Conservation (phyloP, 2,113 vertebrate genomes). For the Naja naja region DNA sequence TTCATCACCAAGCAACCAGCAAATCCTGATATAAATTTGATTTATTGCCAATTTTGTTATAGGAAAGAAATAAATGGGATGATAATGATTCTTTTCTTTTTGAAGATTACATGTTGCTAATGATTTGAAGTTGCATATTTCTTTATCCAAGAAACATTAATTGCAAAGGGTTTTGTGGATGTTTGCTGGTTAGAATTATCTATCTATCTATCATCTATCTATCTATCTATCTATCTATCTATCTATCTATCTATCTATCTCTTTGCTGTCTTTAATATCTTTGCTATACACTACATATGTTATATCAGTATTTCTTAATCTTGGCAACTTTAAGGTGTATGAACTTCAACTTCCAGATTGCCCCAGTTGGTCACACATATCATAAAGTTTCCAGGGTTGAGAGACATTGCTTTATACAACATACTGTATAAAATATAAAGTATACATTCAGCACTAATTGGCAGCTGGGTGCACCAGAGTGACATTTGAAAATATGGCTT, state of each 20-base stretch:
- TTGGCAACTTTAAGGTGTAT: no score
- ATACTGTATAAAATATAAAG: not conserved
- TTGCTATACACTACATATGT: not conserved
- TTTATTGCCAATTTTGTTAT: conserved; percentile 28
- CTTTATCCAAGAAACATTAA: conserved; percentile 8
- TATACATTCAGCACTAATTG: not conserved
- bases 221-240: no score
- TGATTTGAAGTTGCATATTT: conserved; percentile 23
- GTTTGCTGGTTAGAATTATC: not conserved
- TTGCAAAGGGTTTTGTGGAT: conserved; percentile 4
- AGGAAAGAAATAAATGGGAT: conserved; percentile 30
- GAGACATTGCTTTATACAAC: not conserved
- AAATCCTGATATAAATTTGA: conserved; percentile 24
- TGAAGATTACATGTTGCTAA: conserved; percentile 29
- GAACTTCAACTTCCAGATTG: no score
- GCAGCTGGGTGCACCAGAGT: not conserved
- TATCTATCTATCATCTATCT: no score
- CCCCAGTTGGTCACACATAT: no score
- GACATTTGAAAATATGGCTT: not conserved
- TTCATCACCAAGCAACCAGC: conserved; percentile 24
- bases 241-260: no score
- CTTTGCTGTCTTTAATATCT: not conserved
- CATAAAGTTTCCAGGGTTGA: no score
- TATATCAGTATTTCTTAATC: no score
- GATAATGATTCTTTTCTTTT: conserved; percentile 26